These are phyloP conservation scores for Agonopterix arenella DNA, from an alignment of 2,888 invertebrate genomes.

Conservation along the genomic window DNA sequence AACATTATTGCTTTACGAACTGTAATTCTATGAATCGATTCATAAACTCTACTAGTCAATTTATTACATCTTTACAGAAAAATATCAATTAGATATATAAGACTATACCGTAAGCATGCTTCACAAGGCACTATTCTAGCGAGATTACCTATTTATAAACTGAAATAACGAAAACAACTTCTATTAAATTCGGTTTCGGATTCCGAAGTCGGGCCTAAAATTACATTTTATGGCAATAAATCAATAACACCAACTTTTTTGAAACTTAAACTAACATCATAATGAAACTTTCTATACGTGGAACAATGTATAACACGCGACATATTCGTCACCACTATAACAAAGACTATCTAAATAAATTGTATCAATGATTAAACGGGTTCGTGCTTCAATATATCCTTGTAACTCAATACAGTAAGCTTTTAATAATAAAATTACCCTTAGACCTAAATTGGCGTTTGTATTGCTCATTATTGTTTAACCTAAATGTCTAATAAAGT, in stretches of 20 bases:
- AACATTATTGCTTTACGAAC: constrained; percentile 61
- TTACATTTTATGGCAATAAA: constrained; percentile 61
- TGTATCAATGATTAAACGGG: constrained; percentile 11
- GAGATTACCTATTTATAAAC: constrained; percentile 50
- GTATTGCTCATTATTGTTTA: constrained; percentile 52
- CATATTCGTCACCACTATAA: constrained; percentile 29
- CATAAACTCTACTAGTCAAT: constrained; percentile 24
- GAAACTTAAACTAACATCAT: constrained; percentile 28
- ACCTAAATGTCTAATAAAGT: constrained; percentile 1
- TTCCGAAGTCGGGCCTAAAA: constrained; percentile 64
- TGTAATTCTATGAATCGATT: constrained; percentile 16
- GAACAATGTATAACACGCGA: constrained; percentile 39
- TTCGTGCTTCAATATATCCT: neutral
- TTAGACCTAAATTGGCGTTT: constrained; percentile 67
- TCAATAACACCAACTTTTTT: constrained; percentile 44
- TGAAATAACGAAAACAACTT: constrained; percentile 48
- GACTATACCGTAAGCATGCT: constrained; percentile 65
- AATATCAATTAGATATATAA: constrained; percentile 42
- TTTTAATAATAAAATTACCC: constrained; percentile 36
- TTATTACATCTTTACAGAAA: constrained; percentile 47
- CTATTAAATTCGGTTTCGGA: constrained; percentile 72
- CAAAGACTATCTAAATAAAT: constrained; percentile 32
- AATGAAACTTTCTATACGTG: constrained; percentile 22
- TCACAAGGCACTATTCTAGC: constrained; percentile 76
- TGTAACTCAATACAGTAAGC: constrained; percentile 23